Evolutionary conservation across 2,113 vertebrate genomes (phyloP).

Genomic region (Phalacrocorax carbo): DNA sequence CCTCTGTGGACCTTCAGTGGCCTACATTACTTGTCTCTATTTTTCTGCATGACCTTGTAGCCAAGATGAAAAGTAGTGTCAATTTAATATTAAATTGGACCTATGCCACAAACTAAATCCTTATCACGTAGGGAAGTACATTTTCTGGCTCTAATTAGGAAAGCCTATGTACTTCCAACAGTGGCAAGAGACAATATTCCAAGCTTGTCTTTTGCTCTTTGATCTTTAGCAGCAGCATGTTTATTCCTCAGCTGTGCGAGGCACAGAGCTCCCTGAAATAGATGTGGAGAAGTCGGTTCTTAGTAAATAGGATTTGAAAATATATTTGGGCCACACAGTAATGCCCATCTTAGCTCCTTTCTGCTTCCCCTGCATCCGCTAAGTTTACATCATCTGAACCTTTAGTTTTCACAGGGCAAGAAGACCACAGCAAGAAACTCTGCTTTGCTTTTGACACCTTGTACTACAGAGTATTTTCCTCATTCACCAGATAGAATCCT

Average conservation of each 20-base stretch:
- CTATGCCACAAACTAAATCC: background rate
- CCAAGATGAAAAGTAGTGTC: background rate
- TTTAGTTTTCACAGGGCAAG: background rate
- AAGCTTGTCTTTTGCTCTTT: background rate
- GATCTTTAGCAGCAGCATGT: background rate
- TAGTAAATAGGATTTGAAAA: constrained; percentile 44
- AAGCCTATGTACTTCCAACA: background rate
- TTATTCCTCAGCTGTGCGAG: background rate
- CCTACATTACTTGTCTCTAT: background rate
- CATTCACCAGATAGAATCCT: background rate
- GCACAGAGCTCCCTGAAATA: constrained; percentile 12
- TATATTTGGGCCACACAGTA: constrained; percentile 7
- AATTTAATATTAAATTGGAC: background rate
- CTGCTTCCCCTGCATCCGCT: background rate
- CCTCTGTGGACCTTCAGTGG: background rate
- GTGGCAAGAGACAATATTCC: background rate
- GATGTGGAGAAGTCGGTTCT: background rate
- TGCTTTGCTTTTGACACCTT: background rate
- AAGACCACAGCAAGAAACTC: background rate
- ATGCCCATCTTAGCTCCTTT: background rate
- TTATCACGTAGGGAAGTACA: background rate
- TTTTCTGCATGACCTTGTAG: background rate
- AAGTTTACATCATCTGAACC: background rate
- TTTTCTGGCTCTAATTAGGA: background rate
- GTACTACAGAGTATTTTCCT: background rate